Evolutionary conservation across 1,140 invertebrate genomes (phyloP), one percentile per base, ranked within the genome.

Genomic region (Acromyrmex heyeri): DNA sequence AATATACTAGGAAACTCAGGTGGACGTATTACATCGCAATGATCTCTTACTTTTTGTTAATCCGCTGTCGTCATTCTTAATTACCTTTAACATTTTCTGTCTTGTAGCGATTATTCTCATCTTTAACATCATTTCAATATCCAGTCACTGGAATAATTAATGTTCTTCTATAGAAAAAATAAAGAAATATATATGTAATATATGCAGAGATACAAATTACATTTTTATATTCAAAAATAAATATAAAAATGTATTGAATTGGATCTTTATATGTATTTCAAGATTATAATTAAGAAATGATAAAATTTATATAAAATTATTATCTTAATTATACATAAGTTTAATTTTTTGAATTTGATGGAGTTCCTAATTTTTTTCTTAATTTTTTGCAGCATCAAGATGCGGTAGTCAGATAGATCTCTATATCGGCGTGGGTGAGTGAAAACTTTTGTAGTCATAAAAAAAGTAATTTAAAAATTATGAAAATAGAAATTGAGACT

Each of bases 31-130:
- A n/a, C 14, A 64, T 44, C 1, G 5, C 12, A 16, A 70, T 70
- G 10, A 57, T 81, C 77, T 78, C 24, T 5, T 24, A 27, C n/a
- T 44, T 70, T 48, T 57, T 81, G 16, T 30, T 48, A 44, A 70
- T 8, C 77, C 8, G 30, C 34, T 18, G 18, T 8, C 16, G 50
- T 67, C n/a, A 7, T 81, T 57, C 24, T 50, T 55, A 67, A 67
- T 79, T 53, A 65, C 7, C 1, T 30, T 14, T 79, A 34, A 69
- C 18, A 38, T 27, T 21, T 38, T 69, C 48, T 34, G n/a, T 3
- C 12, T 18, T 34, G 7, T 21, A 65, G 16, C n/a, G 27, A 67
- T 64, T 30, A 44, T 55, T 10, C 64, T 79, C 16, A 34, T 79
- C 10, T 79, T 16, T 48, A 2, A 3, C 27, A 21, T n/a, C 6